These are phyloP conservation scores for Ricordea florida DNA, from an alignment of 92 coral and sea anemone species.

Conservation along the genomic window DNA sequence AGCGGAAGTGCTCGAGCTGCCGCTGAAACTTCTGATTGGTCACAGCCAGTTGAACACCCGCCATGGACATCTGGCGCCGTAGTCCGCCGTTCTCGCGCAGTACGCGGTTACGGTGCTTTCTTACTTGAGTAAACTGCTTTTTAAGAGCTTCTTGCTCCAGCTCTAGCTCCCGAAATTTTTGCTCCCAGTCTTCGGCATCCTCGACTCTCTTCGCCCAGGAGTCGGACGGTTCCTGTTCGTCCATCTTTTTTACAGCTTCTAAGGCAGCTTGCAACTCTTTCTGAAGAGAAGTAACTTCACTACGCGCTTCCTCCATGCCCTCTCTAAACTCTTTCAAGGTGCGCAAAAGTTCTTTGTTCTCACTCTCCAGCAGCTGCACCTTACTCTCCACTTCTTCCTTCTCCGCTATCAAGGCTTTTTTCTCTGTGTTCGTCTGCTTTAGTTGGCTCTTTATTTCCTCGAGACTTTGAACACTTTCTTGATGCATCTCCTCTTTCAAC, in stretches of 20 bases:
- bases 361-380: conserved; percentile 28
- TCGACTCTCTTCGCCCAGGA: conserved; percentile 76
- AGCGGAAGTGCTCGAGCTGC: conserved; percentile 92
- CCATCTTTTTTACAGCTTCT: neutral
- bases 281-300: neutral
- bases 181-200: conserved; percentile 55
- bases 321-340: conserved; percentile 55
- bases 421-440: conserved; percentile 55
- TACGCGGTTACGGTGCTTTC: conserved; percentile 93
- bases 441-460: conserved; percentile 61
- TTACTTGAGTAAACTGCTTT: conserved; percentile 85
- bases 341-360: conserved; percentile 52
- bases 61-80: conserved; percentile 95
- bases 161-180: conserved; percentile 58
- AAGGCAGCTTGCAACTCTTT: neutral
- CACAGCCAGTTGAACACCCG: conserved; percentile 88
- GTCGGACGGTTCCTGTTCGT: conserved; percentile 7
- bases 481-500: conserved; percentile 27
- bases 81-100: conserved; percentile 92
- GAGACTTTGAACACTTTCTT: conserved; percentile 45
- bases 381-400: conserved; percentile 48
- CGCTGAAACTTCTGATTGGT: conserved; percentile 89
- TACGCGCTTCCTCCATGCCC: conserved; percentile 26
- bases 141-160: conserved; percentile 61
- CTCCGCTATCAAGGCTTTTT: conserved; percentile 40